These are phyloP conservation scores for Lepidotrigona ventralis DNA, from an alignment of 1,140 invertebrate species.

Conservation along the genomic window DNA sequence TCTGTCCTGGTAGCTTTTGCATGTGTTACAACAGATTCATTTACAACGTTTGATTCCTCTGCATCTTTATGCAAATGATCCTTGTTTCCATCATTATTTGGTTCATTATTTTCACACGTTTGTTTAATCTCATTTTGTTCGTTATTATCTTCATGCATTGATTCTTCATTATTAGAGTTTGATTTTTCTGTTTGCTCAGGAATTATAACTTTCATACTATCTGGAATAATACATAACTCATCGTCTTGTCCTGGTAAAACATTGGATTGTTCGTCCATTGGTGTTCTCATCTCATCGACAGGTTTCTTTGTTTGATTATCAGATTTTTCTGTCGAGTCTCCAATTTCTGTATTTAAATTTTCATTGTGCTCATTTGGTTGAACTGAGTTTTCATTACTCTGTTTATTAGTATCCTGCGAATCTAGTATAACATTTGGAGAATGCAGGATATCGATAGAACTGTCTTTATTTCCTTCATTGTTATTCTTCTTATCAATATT, in stretches of 20 bases:
- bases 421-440: not conserved
- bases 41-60: not conserved
- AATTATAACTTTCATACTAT: constrained; percentile 74
- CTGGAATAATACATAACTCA: constrained; percentile 77
- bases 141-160: constrained; percentile 3
- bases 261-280: constrained; percentile 59
- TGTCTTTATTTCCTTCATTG: constrained; percentile 33
- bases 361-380: constrained; percentile 15
- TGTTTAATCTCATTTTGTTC: constrained; percentile 21
- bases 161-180: constrained; percentile 37
- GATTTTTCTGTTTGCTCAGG: constrained; percentile 51
- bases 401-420: constrained; percentile 7
- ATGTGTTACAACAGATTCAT: not conserved
- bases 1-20: constrained; percentile 13
- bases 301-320: constrained; percentile 45
- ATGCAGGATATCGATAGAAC: constrained; percentile 2
- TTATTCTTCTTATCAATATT: constrained; percentile 36
- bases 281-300: constrained; percentile 43
- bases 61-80: not conserved
- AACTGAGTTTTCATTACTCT: not conserved
- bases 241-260: constrained; percentile 77
- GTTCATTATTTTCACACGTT: constrained; percentile 38
- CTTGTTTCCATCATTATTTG: constrained; percentile 24
- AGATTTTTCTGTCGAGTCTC: constrained; percentile 36
- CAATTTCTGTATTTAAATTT: constrained; percentile 6